These are phyloP conservation scores for Hyperopisus bebe DNA, from an alignment of 2,113 vertebrate species.

Conservation along the genomic window DNA sequence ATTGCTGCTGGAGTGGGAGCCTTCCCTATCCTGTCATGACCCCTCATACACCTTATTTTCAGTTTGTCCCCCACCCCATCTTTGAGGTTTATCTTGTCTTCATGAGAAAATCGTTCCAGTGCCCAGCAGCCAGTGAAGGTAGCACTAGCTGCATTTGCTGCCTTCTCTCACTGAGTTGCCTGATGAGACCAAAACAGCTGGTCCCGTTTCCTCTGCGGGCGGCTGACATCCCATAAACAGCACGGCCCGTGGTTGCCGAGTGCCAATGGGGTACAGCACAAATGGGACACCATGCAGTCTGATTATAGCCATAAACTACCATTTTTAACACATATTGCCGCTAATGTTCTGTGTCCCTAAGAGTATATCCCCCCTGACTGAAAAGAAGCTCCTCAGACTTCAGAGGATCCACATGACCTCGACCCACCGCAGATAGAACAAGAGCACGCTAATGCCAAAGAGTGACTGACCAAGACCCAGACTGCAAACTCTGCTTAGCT, in stretches of 20 bases:
- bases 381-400: background rate
- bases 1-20: background rate
- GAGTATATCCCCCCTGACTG: background rate
- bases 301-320: background rate
- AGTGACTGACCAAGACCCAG: background rate
- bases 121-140: background rate
- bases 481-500: background rate
- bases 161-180: background rate
- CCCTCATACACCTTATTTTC: background rate
- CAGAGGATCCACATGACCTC: background rate
- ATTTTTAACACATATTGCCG: background rate
- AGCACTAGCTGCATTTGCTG: background rate
- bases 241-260: background rate
- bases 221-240: background rate
- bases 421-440: background rate
- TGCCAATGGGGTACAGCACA: background rate
- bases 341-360: background rate
- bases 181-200: background rate
- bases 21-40: background rate
- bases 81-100: background rate
- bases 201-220: background rate
- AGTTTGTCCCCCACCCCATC: background rate
- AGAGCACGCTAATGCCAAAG: background rate
- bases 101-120: background rate
- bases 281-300: slow-evolving; percentile 13